Base-by-base conservation (phyloP, 2,113 vertebrate genomes). In the Larimichthys polyactis region DNA sequence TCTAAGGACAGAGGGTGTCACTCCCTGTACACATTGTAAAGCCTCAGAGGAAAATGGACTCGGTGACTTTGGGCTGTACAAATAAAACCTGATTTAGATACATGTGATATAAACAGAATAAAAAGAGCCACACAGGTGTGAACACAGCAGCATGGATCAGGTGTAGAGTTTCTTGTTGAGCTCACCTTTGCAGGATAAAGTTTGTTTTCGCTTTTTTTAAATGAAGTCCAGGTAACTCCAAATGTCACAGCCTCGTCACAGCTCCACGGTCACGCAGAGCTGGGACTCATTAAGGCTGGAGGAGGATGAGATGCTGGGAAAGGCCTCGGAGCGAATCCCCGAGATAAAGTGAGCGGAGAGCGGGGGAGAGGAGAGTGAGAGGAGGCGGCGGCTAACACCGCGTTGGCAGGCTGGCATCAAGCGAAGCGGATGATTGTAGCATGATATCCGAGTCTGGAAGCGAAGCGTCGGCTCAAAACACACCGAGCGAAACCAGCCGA, bases 251-350 rank as follows among this genome's bases (percentile, higher is more conserved):
- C 36, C 71, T 58, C 44, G 4, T 57, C 58, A 40, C 70, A 71
- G 24, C 66, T 63, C 54, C 43, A 70, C 24, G 49, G 52, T 64
- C 17, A 73, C 15, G 15, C 69, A 32, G 68, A 72, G 11, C 78
- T 76, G 71, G 55, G 62, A 66, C 32, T 46, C 49, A 69, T 81
- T 69, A 87, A 86, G 83, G 87, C 78, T 71, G 57, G 19, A 11
- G 22, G 52, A 68, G 70, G 63, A 80, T 27, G 27, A 27, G 27
- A 79, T 84, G 86, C 85, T 63, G 63, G 11, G 2, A 27, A 90
- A 94, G 93, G 94, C 93, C 94, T 89, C 90, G 68, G 43, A 85
- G 75, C 78, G 36, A 90, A 81, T 80, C 71, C 77, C 67, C 73
- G 36, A 40, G 8, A 77, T 64, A 55, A 65, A 87, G 83, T 84